These are phyloP conservation scores for Drosophila borealis DNA, from an alignment of 2,888 invertebrate species.

Conservation along the genomic window DNA sequence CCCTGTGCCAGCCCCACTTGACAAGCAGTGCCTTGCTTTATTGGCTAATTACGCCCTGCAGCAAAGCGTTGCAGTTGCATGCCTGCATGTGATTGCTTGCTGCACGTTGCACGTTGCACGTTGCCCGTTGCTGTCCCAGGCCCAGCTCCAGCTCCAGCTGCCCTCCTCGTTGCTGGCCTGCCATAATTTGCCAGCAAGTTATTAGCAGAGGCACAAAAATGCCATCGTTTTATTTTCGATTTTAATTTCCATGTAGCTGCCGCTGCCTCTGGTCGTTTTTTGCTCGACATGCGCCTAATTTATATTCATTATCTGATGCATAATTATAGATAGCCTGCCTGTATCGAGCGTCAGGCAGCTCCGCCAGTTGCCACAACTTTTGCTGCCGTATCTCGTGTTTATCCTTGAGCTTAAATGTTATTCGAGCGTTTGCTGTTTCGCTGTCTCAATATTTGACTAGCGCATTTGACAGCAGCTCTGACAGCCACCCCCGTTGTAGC, in stretches of 20 bases:
- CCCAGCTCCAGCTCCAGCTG: conserved; percentile 6
- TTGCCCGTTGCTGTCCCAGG: conserved; percentile 35
- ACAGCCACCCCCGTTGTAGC: conserved; percentile 12
- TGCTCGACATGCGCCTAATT: conserved; percentile 71
- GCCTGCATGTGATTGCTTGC: conserved; percentile 70
- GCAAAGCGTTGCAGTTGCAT: conserved; percentile 47
- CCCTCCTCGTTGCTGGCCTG: conserved; percentile 33
- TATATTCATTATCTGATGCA: conserved; percentile 79
- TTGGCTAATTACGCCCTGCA: conserved; percentile 80
- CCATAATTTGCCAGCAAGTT: conserved; percentile 73
- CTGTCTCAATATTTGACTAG: conserved; percentile 52
- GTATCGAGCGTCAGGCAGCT: conserved; percentile 26
- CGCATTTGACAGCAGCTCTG: conserved; percentile 27
- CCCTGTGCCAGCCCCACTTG: conserved; percentile 11
- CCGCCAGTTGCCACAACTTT: conserved; percentile 19
- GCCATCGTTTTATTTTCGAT: conserved; percentile 68
- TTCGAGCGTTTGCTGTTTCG: conserved; percentile 39
- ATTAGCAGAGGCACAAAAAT: conserved; percentile 57
- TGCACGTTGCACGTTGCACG: conserved; percentile 30
- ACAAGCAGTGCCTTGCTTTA: conserved; percentile 54
- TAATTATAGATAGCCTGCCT: conserved; percentile 69
- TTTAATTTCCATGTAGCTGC: conserved; percentile 64
- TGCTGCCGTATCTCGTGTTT: conserved; percentile 39
- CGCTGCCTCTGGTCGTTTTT: conserved; percentile 49
- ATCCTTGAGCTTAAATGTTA: conserved; percentile 50